Evolutionary conservation across 2,888 invertebrate genomes (phyloP), one percentile per base, ranked within the genome.

Genomic region (Dolichomitus sp.): DNA sequence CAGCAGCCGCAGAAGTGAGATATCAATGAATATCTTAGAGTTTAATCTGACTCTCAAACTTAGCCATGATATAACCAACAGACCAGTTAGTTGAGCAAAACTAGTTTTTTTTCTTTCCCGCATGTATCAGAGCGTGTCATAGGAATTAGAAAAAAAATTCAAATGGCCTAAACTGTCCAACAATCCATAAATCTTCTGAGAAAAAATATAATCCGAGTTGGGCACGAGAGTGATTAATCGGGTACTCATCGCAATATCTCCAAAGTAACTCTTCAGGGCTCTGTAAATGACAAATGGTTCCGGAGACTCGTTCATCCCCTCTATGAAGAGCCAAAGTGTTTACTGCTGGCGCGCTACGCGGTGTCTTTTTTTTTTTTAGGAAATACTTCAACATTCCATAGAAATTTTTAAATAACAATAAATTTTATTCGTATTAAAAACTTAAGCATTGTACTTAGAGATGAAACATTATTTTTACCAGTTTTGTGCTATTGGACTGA

Each of bases 251-350:
- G 63, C 57, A 40, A 45, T 19, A 75, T 61, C 69, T 30, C 61
- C 45, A 78, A 65, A 70, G 52, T 78, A 69, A 69, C 63, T 66
- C 17, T 59, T 33, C 19, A 23, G 17, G 45, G n/a, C 37, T 72
- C 82, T 75, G 79, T 82, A 82, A 82, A 75, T 66, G 81, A 74
- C 81, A 78, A 82, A 79, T 52, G 66, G 79, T 45, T 17, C 17
- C 37, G 63, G 75, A 70, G 79, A 72, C 75, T 37, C 65, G 70
- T 70, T 73, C 48, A 30, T 78, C 48, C 81, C 76, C 50, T 79
- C 68, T 74, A 80, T 63, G 80, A 76, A 50, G 11, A 50, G 37
- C 37, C 33, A 27, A 23, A 59, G 50, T 33, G 59, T 42, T 54
- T 61, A 50, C 61, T 66, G 70, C 61, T 59, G 52, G 73, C 66